Percentiles rank a stretch among this genome's conserved stretches.
Evolutionary conservation across 2,888 invertebrate genomes (phyloP).

Genomic region (Liposcelis brunnea): DNA sequence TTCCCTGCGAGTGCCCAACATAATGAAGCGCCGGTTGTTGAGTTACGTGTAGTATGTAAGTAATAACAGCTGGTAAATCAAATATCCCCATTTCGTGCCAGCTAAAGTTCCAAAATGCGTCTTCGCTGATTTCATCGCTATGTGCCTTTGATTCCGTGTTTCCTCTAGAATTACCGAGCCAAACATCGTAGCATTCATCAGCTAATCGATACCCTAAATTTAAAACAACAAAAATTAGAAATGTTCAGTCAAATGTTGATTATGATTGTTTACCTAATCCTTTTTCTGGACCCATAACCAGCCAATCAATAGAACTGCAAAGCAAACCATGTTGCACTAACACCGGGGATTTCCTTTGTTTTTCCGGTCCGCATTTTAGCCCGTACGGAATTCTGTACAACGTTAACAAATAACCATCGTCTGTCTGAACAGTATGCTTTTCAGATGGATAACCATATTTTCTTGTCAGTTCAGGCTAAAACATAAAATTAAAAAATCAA

Average conservation of each 20-base stretch:
- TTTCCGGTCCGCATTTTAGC: conserved; percentile 4
- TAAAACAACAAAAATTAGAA: conserved; percentile 20
- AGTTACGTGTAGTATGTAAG: conserved; percentile 41
- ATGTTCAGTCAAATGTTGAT: conserved; percentile 19
- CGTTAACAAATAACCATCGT: conserved; percentile 62
- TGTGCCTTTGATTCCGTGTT: conserved; percentile 16
- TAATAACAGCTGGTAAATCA: conserved; percentile 73
- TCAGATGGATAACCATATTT: conserved; percentile 48
- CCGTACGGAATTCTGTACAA: conserved; percentile 47
- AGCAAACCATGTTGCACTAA: conserved; percentile 20
- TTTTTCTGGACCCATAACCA: conserved; percentile 19
- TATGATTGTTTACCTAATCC: conserved; percentile 17
- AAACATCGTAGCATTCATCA: conserved; percentile 17
- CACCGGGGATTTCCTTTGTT: conserved; percentile 16
- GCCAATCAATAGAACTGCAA: conserved; percentile 20
- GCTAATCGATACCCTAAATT: conserved; percentile 17
- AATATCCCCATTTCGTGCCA: conserved; percentile 78
- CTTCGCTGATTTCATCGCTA: conserved; percentile 16
- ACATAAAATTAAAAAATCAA: conserved; percentile 8
- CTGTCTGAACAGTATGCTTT: conserved; percentile 42
- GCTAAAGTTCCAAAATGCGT: conserved; percentile 32
- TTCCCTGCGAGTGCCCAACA: conserved; percentile 58
- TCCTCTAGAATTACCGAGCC: conserved; percentile 17
- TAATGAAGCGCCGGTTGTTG: conserved; percentile 44
- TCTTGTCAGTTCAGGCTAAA: conserved; percentile 31